These are phyloP conservation scores for Gryllus bimaculatus DNA, from an alignment of 1,140 invertebrate genomes.

Conservation along the genomic window DNA sequence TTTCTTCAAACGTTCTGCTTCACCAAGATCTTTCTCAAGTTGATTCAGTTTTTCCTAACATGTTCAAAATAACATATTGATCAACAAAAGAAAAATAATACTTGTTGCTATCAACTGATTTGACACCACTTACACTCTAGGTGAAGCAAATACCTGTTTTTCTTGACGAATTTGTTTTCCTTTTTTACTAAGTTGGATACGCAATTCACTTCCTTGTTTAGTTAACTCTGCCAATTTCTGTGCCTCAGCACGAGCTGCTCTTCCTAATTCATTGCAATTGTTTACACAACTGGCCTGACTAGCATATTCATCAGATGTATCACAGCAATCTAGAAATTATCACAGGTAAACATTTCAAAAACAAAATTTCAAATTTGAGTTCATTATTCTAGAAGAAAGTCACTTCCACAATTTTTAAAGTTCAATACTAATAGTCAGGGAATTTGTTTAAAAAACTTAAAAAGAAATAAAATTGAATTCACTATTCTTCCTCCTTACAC, in stretches of 20 bases:
- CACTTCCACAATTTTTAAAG: not conserved
- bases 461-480: too few species aligned
- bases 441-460: too few species aligned
- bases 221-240: conserved; percentile 60
- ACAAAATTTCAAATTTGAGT: not conserved
- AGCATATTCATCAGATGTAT: conserved; percentile 85
- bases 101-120: not conserved
- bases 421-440: too few species aligned
- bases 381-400: not conserved
- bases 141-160: conserved; percentile 33
- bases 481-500: too few species aligned
- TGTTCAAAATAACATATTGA: conserved; percentile 20
- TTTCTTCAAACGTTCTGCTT: conserved; percentile 57
- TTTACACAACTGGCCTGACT: conserved; percentile 57
- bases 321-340: conserved; percentile 76
- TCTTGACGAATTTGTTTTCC: conserved; percentile 66
- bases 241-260: conserved; percentile 63
- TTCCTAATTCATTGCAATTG: conserved; percentile 73
- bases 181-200: conserved; percentile 62
- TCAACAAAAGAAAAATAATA: not conserved
- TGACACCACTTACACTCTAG: not conserved
- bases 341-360: not conserved
- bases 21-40: conserved; percentile 58
- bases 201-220: conserved; percentile 65
- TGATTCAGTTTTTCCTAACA: conserved; percentile 48